Evolutionary conservation across 2,888 invertebrate genomes (phyloP).

Genomic region (Venusia cambrica): DNA sequence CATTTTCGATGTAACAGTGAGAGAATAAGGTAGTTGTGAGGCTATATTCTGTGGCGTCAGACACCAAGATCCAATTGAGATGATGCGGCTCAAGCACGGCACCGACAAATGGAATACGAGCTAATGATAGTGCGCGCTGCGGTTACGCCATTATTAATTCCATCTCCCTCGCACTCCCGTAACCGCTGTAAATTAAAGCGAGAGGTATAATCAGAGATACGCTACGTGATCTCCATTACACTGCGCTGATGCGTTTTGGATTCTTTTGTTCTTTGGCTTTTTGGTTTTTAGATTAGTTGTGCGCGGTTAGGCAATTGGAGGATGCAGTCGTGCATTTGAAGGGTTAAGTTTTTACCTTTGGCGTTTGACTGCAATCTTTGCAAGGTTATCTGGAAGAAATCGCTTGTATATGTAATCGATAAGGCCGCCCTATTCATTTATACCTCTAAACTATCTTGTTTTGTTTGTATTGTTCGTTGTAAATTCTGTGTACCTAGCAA

Average conservation of each 20-base stretch:
- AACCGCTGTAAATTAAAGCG: slow-evolving; percentile 57
- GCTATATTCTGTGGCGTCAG: slow-evolving; percentile 12
- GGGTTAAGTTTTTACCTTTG: neutral
- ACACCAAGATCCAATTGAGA: slow-evolving; percentile 24
- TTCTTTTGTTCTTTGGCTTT: slow-evolving; percentile 61
- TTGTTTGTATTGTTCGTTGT: no score
- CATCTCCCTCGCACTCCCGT: slow-evolving; percentile 60
- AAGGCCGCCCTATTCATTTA: no score
- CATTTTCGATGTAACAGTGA: slow-evolving; percentile 46
- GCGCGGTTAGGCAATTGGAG: slow-evolving; percentile 49
- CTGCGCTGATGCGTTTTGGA: slow-evolving; percentile 64
- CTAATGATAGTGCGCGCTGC: slow-evolving; percentile 71
- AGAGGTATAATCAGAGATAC: slow-evolving; percentile 62
- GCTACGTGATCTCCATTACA: slow-evolving; percentile 78
- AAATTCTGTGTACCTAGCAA: no score
- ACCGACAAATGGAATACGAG: slow-evolving; percentile 57
- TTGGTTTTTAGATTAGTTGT: slow-evolving; percentile 59
- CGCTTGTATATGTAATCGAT: no score
- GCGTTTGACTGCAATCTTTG: no score
- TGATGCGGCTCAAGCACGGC: slow-evolving; percentile 32
- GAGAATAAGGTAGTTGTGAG: neutral
- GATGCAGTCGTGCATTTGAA: slow-evolving; percentile 26
- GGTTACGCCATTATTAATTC: slow-evolving; percentile 72
- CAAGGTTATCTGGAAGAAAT: no score
- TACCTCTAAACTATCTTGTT: no score